Base-by-base conservation (phyloP, 2,113 vertebrate genomes). In the Prionailurus bengalensis region DNA sequence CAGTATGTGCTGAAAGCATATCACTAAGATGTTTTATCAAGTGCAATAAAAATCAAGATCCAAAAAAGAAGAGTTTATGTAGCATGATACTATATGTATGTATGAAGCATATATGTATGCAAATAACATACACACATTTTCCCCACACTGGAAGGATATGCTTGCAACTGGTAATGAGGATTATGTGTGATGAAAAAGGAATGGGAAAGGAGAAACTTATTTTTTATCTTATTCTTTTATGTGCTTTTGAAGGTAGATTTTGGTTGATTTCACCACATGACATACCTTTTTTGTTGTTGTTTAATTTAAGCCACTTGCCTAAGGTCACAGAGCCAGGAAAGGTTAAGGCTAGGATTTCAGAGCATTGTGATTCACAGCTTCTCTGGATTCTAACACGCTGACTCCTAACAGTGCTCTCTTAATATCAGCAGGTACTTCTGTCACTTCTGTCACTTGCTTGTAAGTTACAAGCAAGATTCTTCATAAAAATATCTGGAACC, bases 401-500 rank as follows among this genome's bases (percentile, higher is more conserved):
- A 15, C 58, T 70, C 78, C 73, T 79, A 58, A 79, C 29, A 36
- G 53, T 78, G 23, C 29, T 90, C 10, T 79, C 5, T 48, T 93
- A 33, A 39, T 51, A 27, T 76, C 36, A 84, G 80, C 79, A 71
- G 39, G 17, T 58, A 61, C 36, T 95, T 97, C 16, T 94, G 31
- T 86, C 17, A 61, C 36, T 95, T 97, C 16, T 94, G 31, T 86
- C 17, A 25, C 78, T 91, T 88, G 66, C 82, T 95, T 97, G 21
- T 79, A 84, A 94, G 17, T 53, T 84, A 71, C 7, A 70, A 21
- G 81, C 10, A 70, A 21, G 78, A 71, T 36, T 85, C 81, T 95
- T 79, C 80, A 78, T 58, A 42, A 91, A 96, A 92, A 95, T 68
- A 80, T 71, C 71, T 96, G 39, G 29, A 96, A 88, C 84, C 48